Evolutionary conservation across 2,113 vertebrate genomes (phyloP).

Genomic region (Scortum barcoo): DNA sequence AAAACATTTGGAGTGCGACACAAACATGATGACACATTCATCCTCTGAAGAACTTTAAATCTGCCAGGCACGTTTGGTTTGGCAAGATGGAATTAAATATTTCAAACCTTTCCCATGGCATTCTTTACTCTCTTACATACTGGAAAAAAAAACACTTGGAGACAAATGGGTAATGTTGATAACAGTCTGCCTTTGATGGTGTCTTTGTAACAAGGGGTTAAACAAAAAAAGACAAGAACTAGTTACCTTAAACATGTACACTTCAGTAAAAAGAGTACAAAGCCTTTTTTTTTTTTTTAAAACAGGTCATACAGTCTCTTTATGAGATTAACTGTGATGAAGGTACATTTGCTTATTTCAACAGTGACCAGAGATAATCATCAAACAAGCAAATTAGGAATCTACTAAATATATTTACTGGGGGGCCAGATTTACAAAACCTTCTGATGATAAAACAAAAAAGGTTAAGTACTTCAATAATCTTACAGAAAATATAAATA

Average conservation of each 20-base stretch:
- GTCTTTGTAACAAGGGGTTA: constrained; percentile 16
- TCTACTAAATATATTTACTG: neutral
- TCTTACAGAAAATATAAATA: constrained; percentile 16
- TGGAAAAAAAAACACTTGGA: neutral
- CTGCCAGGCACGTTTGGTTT: constrained; percentile 52
- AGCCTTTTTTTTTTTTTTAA: constrained; percentile 6
- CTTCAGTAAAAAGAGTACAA: constrained; percentile 46
- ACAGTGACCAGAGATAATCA: constrained; percentile 32
- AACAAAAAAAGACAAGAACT: constrained; percentile 3
- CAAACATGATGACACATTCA: constrained; percentile 5
- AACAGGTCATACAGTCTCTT: constrained; percentile 17
- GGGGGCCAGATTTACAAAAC: constrained; percentile 28
- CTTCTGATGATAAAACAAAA: neutral
- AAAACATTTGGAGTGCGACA: constrained; percentile 29
- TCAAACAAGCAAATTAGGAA: constrained; percentile 25
- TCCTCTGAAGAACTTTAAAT: constrained; percentile 5
- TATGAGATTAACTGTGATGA: constrained; percentile 10
- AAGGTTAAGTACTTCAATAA: no score
- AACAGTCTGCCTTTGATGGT: constrained; percentile 3
- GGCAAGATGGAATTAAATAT: constrained; percentile 28
- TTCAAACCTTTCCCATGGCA: constrained; percentile 8
- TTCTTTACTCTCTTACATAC: neutral
- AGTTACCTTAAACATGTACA: constrained; percentile 27
- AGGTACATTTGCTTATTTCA: constrained; percentile 26
- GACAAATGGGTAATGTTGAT: neutral